Evolutionary conservation across 2,797 vertebrate genomes (phyloP), one percentile per base, ranked within the genome.

Genomic region (Coccyzus lansbergi): DNA sequence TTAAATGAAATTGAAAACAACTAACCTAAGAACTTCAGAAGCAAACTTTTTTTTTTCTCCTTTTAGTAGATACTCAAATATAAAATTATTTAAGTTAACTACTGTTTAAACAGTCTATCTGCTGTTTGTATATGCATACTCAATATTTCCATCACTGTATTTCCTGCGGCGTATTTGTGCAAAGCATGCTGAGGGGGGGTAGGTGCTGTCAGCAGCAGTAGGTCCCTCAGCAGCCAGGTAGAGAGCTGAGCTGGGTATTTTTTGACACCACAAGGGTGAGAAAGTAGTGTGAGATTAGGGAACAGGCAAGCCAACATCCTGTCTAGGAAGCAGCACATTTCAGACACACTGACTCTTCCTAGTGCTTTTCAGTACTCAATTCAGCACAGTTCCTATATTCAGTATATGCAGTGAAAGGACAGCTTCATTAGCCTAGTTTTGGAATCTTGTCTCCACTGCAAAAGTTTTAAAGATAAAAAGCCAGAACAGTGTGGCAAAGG

Each of bases 101-200:
- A n/a, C 21, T 11, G 42, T 25, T 83, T 81, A 36, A 91, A 33
- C 21, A 64, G 38, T 13, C 17, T 7, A 17, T 16, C 34, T 64
- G 31, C 34, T 24, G 13, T 19, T 17, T 33, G 8, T 15, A 68
- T 18, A 82, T 1, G 7, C 10, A 18, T 3, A 24, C 6, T 53
- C n/a, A 2, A 0, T 17, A 79, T 25, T 67, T 70, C 68, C 40
- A 74, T 20, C 82, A 38, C 2, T 1, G 0, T 12, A 34, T 28
- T 26, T 71, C 26, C 40, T 70, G 44, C n/a, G 46, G 9, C 6
- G 28, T 25, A 9, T 16, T 24, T 40, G 51, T 36, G 18, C 12
- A 10, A 65, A 18, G 28, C 2, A 11, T 4, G 34, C 33, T 2
- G 12, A 36, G 12, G 4, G 28, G 28, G 3, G 7, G n/a, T 3